phyloP scores from a whole-genome alignment of 2,797 vertebrate genomes.

The Tympanoctomys barrerae region DNA sequence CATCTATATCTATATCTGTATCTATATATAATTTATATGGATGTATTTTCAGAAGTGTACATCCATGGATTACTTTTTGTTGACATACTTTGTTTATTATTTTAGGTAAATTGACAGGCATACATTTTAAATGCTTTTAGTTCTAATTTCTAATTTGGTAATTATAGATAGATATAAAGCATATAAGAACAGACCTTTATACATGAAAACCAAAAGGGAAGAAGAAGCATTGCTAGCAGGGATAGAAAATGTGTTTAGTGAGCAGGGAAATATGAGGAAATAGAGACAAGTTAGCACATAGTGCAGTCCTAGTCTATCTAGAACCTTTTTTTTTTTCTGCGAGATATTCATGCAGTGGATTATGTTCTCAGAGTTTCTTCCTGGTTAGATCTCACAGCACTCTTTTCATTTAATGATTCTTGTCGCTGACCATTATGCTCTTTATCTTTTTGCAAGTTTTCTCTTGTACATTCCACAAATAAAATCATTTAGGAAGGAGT shows the following conservation, averaged over 20 bases:
- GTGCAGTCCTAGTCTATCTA: neutral
- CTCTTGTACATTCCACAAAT: neutral
- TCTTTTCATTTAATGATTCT: neutral
- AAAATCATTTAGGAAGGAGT: neutral
- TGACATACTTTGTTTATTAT: neutral
- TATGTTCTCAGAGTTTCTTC: neutral
- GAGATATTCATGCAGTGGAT: neutral
- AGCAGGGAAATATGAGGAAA: neutral
- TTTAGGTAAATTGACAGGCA: neutral
- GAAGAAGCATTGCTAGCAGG: neutral
- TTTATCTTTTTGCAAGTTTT: neutral
- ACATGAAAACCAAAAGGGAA: neutral
- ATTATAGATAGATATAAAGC: neutral
- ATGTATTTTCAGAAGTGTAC: neutral
- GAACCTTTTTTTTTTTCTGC: neutral
- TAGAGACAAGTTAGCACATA: neutral
- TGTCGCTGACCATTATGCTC: neutral
- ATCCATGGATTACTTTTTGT: neutral
- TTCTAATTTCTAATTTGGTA: constrained; percentile 6
- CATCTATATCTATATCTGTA: neutral
- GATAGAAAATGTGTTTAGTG: neutral
- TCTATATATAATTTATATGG: neutral
- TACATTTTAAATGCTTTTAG: neutral
- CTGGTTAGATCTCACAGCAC: neutral
- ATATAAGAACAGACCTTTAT: neutral